These are phyloP conservation scores for Telenomus remus DNA, from an alignment of 1,140 invertebrate species.

Conservation along the genomic window DNA sequence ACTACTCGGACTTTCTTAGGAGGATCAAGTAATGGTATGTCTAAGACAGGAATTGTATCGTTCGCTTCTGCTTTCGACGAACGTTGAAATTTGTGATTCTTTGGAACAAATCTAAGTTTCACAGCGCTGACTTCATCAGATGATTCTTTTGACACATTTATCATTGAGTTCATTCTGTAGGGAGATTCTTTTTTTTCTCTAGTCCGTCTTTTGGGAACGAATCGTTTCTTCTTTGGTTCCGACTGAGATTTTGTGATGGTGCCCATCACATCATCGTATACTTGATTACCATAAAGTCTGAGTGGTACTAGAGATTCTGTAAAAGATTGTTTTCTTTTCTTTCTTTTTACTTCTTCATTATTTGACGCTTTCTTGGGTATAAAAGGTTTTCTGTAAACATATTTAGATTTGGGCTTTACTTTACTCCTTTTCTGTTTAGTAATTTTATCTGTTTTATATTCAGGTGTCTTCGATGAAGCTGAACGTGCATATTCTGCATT, in stretches of 20 bases:
- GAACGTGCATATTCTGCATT: constrained; percentile 56
- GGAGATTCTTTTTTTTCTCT: constrained; percentile 16
- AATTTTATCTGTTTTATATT: constrained; percentile 32
- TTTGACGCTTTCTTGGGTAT: constrained; percentile 2
- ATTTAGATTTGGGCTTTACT: background rate
- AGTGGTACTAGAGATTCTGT: constrained; percentile 34
- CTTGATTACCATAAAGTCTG: constrained; percentile 54
- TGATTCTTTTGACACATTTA: background rate
- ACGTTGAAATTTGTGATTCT: background rate
- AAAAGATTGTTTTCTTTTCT: constrained; percentile 12
- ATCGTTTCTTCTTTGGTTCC: background rate
- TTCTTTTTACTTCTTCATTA: constrained; percentile 28
- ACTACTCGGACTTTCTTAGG: constrained; percentile 33
- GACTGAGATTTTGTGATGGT: constrained; percentile 63
- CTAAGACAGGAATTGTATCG: constrained; percentile 14
- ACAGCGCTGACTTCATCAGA: constrained; percentile 12
- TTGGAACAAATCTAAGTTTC: constrained; percentile 32
- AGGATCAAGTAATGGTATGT: constrained; percentile 19
- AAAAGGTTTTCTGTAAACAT: background rate
- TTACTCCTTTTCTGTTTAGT: background rate
- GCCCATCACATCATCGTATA: constrained; percentile 73
- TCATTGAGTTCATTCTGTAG: background rate
- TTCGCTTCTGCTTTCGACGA: background rate
- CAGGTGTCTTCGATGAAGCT: constrained; percentile 62
- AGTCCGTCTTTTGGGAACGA: constrained; percentile 2